phyloP scores from a whole-genome alignment of 1,140 invertebrate species.

The Hycleus phaleratus region DNA sequence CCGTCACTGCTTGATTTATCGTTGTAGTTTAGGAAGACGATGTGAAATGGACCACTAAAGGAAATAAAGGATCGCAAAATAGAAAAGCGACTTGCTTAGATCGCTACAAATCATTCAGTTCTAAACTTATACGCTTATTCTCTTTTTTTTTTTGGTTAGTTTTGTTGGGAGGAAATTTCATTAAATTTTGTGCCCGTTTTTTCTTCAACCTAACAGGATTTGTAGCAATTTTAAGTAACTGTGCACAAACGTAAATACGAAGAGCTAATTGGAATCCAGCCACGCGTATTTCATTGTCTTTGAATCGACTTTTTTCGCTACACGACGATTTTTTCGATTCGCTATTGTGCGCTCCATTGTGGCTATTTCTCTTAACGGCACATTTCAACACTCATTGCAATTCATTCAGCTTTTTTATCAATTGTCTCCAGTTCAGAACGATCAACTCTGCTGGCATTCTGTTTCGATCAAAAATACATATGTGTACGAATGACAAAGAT shows the following conservation, averaged over 20 bases:
- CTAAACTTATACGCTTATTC: background rate
- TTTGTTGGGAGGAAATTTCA: background rate
- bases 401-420: too few relatives aligned
- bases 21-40: slow-evolving; percentile 28
- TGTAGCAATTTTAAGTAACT: slow-evolving; percentile 2
- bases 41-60: slow-evolving; percentile 32
- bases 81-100: slow-evolving; percentile 40
- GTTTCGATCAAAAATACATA: too few relatives aligned
- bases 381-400: too few relatives aligned
- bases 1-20: slow-evolving; percentile 37
- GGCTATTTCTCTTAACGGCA: too few relatives aligned
- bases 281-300: too few relatives aligned
- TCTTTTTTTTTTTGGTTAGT: background rate
- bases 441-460: too few relatives aligned
- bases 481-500: too few relatives aligned
- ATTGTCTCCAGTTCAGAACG: too few relatives aligned
- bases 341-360: too few relatives aligned
- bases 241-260: slow-evolving; percentile 15
- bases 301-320: too few relatives aligned
- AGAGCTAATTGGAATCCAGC: background rate
- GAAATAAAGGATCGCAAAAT: slow-evolving; percentile 41
- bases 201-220: background rate
- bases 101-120: slow-evolving; percentile 38
- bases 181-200: background rate
- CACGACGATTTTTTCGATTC: too few relatives aligned